Evolutionary conservation across 1,140 invertebrate genomes (phyloP), one percentile per base, ranked within the genome.

Genomic region (Ylistrum balloti): DNA sequence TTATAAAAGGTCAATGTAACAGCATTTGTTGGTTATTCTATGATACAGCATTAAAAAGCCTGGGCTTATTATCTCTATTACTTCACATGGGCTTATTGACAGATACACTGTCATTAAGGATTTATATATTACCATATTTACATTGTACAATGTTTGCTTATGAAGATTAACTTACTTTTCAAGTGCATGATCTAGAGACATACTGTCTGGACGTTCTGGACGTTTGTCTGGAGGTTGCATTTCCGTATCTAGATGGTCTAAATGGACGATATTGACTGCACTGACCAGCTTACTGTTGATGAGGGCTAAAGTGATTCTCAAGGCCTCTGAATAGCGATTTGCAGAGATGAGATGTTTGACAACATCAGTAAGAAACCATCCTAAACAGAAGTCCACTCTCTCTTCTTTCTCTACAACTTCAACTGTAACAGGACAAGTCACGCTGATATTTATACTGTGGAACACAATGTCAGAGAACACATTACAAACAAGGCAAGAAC

Each of bases 241-340:
- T 28, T 74, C 22, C 0, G n/a, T 28, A n/a, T 74, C 56, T 2
- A 74, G 56, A n/a, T 28, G 56, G 17, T 74, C 56, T 28, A 74
- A 17, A 74, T 74, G 56, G 56, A 74, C 56, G 28, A 74, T 74
- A 74, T 74, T 74, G 56, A 74, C 56, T 74, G 56, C 56, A 11
- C 56, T 74, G n/a, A 74, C 22, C 5, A 28, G 56, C n/a, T 74
- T 74, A n/a, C 56, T 74, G 56, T 74, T 74, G 56, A 74, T 74
- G 22, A 74, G 15, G 56, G 9, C 56, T 5, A 74, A 11, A 28
- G 56, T 74, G 56, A 74, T 74, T 74, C 56, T 22, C 22, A 74
- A 11, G 22, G 56, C 56, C n/a, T 74, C 56, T 11, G 15, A 5
- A 11, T 74, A 5, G 11, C 56, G 56, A 2, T 74, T 28, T n/a